Base-by-base conservation (phyloP, 2,113 vertebrate genomes). In the Labeo rohita region DNA sequence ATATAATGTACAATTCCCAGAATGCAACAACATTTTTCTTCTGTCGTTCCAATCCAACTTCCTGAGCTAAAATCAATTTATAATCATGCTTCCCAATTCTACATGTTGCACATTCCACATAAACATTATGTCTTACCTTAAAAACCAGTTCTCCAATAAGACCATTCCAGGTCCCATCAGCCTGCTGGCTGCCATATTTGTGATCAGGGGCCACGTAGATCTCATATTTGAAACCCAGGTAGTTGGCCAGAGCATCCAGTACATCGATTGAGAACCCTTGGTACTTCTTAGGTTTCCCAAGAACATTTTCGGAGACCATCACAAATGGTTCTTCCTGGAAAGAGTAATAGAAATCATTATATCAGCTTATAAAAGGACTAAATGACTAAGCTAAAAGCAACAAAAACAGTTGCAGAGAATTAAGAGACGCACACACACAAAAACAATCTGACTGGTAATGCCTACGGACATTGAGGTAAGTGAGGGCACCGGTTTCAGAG, bases 221-320 rank as follows among this genome's bases (percentile, higher is more conserved):
- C 92, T 99, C 98, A 0, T 99, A 99, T 85, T 98, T 99, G 88
- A 99, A 99, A 84, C 98, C 98, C 4, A 99, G 94, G 91, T 99
- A 99, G 91, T 96, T 98, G 79, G 98, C 95, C 87, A 99, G 95
- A 75, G 98, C 96, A 91, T 99, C 98, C 89, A 99, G 92, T 61
- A 99, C 97, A 0, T 99, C 98, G 16, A 99, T 99, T 80, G 98
- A 99, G 91, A 96, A 99, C 50, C 98, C 98, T 81, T 98, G 97
- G 90, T 99, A 99, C 91, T 99, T 99, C 94, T 99, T 99, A 0
- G 98, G 98, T 89, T 99, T 99, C 52, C 98, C 98, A 90, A 99
- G 90, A 70, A 99, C 97, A 72, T 99, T 99, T 93, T 99, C 98
- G 15, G 98, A 99, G 75, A 99, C 97, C 98, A 99, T 99, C 82